A percentile compares a stretch with the other conserved stretches of the same genome.
Conservation (phyloP, 2,888 invertebrate species). For the Plutella xylostella region DNA sequence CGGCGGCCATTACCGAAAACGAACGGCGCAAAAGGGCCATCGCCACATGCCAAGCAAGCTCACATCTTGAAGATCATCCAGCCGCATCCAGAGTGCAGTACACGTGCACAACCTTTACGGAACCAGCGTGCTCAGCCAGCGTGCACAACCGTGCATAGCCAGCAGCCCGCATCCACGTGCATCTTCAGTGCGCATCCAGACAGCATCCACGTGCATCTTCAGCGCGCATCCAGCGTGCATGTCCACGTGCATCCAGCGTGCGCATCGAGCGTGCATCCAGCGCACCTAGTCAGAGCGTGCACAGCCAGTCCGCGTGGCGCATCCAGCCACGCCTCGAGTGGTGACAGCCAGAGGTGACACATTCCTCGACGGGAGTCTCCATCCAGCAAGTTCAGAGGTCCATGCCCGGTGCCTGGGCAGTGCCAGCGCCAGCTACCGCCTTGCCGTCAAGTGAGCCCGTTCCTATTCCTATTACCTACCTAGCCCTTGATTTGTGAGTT, state of each 20-base stretch:
- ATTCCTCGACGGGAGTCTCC: not conserved
- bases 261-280: no score
- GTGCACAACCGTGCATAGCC: not conserved
- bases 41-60: not conserved
- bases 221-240: no score
- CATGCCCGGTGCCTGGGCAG: not conserved
- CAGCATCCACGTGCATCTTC: not conserved
- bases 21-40: not conserved
- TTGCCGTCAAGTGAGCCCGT: not conserved
- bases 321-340: not conserved
- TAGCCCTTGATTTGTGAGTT: not conserved
- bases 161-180: not conserved
- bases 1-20: not conserved
- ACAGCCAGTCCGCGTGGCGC: not conserved
- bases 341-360: not conserved
- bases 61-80: not conserved
- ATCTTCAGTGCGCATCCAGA: not conserved
- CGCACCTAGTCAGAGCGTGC: not conserved
- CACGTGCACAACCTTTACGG: not conserved
- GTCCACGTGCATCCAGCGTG: no score
- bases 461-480: not conserved
- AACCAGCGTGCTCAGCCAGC: not conserved
- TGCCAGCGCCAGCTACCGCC: not conserved
- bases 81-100: no score
- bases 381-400: not conserved